Conservation (phyloP, 30 jellyfish, hydroid and myxozoan genomes). For the Hydractinia symbiolongicarpus region DNA sequence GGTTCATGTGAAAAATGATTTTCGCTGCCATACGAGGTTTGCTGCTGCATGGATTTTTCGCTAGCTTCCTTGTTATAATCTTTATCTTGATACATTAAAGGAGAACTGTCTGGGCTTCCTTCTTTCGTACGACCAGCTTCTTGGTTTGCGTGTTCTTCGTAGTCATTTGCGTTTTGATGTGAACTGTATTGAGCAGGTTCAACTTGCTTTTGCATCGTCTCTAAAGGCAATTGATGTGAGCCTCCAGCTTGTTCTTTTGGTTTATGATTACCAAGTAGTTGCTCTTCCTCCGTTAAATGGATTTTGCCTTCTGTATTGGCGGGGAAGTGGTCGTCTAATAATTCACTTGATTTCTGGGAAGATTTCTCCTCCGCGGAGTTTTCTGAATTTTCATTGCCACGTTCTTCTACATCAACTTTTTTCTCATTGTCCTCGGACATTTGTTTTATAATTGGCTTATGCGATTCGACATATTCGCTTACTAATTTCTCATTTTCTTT, state of each 20-base stretch:
- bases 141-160: too few species aligned
- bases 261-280: background rate
- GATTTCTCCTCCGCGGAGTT: background rate
- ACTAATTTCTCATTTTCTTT: conserved; percentile 9
- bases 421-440: background rate
- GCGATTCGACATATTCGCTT: background rate
- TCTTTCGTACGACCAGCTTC: too few species aligned
- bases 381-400: background rate
- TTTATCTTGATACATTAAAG: background rate
- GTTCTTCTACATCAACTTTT: conserved; percentile 1
- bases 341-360: background rate
- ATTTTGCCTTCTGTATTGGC: conserved; percentile 16
- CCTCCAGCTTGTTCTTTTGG: conserved; percentile 22
- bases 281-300: conserved; percentile 8
- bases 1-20: background rate
- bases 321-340: conserved; percentile 1
- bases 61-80: background rate
- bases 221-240: conserved; percentile 21
- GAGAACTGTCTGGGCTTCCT: background rate
- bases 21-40: background rate
- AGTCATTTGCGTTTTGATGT: background rate
- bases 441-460: background rate
- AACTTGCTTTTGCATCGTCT: background rate
- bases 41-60: conserved; percentile 19
- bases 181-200: background rate